Conservation (phyloP, 2,888 invertebrate species). For the Stenchaetothrips biformis region DNA sequence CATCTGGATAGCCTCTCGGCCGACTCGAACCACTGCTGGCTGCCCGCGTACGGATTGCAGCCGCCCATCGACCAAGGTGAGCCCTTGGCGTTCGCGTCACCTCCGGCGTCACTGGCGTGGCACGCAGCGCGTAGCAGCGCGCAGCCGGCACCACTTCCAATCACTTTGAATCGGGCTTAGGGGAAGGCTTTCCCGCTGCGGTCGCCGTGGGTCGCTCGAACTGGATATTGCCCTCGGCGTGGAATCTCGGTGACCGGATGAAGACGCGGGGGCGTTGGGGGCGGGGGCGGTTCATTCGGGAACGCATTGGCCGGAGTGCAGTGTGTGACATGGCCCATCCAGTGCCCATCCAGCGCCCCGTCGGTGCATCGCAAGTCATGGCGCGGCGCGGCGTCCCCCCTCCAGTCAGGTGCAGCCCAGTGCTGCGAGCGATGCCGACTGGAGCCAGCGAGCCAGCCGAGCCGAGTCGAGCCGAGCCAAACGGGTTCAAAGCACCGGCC, state of each 20-base stretch:
- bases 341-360: neutral
- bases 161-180: no score
- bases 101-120: no score
- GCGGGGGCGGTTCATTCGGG: no score
- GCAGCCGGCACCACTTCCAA: no score
- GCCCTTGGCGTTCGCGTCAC: neutral
- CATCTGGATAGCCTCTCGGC: slow-evolving; percentile 9
- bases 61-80: slow-evolving; percentile 2
- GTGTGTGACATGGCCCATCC: neutral
- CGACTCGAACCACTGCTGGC: slow-evolving; percentile 22
- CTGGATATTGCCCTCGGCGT: no score
- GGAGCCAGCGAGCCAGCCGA: neutral
- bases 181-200: no score
- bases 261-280: no score
- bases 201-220: no score
- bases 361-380: neutral
- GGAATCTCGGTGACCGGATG: no score
- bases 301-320: neutral
- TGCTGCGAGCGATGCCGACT: neutral
- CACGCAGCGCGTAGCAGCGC: no score
- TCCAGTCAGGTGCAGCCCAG: neutral
- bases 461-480: neutral
- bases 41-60: neutral
- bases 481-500: neutral
- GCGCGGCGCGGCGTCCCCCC: neutral